Evolutionary conservation across 2,797 vertebrate species (phyloP).

Genomic region (Cynopterus sphinx): DNA sequence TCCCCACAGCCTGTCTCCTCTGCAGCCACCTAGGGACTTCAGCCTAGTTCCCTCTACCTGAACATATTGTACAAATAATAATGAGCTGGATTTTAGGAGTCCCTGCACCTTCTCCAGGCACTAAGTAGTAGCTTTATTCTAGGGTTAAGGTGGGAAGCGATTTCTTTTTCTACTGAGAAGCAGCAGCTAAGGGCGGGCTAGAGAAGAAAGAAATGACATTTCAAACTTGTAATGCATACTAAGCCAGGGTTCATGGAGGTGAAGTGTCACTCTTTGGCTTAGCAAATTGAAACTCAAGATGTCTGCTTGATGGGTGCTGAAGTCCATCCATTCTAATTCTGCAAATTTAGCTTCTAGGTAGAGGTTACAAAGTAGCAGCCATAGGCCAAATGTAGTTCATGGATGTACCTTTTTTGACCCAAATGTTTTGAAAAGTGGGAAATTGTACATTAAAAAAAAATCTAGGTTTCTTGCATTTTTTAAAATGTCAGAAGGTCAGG

Average conservation of each 20-base stretch:
- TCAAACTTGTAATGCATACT: background rate
- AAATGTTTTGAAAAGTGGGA: background rate
- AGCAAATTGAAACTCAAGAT: background rate
- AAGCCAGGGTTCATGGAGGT: background rate
- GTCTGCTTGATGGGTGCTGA: background rate
- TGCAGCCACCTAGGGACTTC: background rate
- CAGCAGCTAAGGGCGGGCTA: background rate
- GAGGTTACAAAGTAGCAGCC: background rate
- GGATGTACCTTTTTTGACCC: background rate
- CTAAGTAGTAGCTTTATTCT: background rate
- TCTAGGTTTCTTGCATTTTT: background rate
- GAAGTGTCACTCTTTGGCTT: background rate
- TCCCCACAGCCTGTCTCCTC: background rate
- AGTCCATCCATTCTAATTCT: background rate
- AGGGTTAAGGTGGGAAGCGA: background rate
- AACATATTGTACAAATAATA: background rate
- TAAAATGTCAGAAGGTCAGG: background rate
- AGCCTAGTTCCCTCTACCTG: background rate
- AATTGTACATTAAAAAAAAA: background rate
- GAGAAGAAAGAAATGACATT: background rate
- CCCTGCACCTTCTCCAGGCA: background rate
- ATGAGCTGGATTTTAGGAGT: background rate
- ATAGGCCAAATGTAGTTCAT: background rate
- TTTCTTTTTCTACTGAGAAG: background rate
- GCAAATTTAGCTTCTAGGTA: background rate